Percentiles rank a stretch among this genome's conserved stretches.
Evolutionary conservation across 2,797 vertebrate genomes (phyloP).

Genomic region (Sebastes steindachneri): DNA sequence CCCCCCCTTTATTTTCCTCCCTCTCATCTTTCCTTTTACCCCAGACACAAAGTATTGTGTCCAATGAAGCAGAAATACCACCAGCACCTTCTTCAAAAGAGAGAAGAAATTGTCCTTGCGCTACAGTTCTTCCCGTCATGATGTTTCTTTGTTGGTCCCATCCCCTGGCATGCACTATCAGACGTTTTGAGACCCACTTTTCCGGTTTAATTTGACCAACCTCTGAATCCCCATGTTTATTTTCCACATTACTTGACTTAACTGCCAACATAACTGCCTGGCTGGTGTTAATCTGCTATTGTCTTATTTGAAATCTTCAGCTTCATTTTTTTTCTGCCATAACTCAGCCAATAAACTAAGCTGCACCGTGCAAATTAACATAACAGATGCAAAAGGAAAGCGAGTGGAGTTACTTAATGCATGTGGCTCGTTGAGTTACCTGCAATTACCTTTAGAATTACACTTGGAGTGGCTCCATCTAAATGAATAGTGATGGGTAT

Average conservation of each 20-base stretch:
- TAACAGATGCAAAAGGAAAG: background rate
- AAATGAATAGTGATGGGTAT: background rate
- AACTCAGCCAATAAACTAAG: background rate
- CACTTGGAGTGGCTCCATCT: background rate
- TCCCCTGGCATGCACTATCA: background rate
- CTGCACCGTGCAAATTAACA: constrained; percentile 1
- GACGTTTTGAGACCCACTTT: constrained; percentile 10
- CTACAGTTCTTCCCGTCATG: background rate
- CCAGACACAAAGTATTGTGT: background rate
- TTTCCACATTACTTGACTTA: constrained; percentile 25
- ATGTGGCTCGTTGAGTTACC: background rate
- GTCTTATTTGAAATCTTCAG: constrained; percentile 9
- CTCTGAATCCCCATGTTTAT: constrained; percentile 6
- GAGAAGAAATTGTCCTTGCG: constrained; percentile 2
- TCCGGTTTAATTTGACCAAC: constrained; percentile 36
- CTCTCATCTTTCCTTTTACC: constrained; percentile 4
- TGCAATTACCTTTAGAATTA: constrained; percentile 15
- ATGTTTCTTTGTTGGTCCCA: constrained; percentile 1
- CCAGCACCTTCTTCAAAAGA: constrained; percentile 7
- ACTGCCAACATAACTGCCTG: constrained; percentile 10
- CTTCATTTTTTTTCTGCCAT: background rate
- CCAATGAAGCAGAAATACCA: constrained; percentile 16
- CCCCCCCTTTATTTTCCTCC: background rate
- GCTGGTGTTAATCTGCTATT: constrained; percentile 5
- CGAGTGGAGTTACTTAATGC: background rate